These are phyloP conservation scores for Paramormyrops hopkinsi DNA, from an alignment of 2,797 vertebrate genomes.

Conservation along the genomic window DNA sequence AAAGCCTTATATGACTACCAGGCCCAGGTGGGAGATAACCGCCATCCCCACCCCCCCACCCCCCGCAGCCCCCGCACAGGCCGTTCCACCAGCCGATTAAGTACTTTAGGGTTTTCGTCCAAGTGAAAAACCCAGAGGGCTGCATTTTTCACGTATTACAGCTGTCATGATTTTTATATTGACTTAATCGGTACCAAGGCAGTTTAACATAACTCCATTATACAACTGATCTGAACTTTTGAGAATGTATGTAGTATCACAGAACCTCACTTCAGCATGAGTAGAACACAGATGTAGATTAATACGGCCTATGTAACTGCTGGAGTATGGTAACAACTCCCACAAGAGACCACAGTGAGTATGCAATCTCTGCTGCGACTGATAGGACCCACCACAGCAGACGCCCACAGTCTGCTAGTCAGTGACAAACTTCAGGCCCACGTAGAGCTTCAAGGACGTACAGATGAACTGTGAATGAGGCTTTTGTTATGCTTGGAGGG, in stretches of 20 bases:
- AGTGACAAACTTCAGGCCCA: not conserved
- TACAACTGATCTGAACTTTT: not conserved
- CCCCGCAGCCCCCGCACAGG: not conserved
- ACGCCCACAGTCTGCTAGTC: not conserved
- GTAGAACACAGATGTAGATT: not conserved
- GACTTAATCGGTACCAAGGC: not conserved
- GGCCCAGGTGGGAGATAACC: conserved; percentile 64
- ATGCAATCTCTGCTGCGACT: not conserved
- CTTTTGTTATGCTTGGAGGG: not conserved
- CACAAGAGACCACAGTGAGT: not conserved
- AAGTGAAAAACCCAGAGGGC: not conserved
- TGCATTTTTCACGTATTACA: not conserved
- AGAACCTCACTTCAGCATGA: not conserved
- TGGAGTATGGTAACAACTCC: not conserved
- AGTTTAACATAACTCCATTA: not conserved
- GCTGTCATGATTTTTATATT: not conserved
- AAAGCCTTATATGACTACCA: conserved; percentile 70
- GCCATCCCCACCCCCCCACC: not conserved
- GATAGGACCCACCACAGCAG: not conserved
- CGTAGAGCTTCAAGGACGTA: not conserved
- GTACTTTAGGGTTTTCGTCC: not conserved
- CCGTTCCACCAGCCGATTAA: not conserved
- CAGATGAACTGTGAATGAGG: not conserved
- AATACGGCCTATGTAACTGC: not conserved
- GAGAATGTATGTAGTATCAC: not conserved